phyloP scores from a whole-genome alignment of 2,113 vertebrate genomes.

The Gasterosteus nipponicus region DNA sequence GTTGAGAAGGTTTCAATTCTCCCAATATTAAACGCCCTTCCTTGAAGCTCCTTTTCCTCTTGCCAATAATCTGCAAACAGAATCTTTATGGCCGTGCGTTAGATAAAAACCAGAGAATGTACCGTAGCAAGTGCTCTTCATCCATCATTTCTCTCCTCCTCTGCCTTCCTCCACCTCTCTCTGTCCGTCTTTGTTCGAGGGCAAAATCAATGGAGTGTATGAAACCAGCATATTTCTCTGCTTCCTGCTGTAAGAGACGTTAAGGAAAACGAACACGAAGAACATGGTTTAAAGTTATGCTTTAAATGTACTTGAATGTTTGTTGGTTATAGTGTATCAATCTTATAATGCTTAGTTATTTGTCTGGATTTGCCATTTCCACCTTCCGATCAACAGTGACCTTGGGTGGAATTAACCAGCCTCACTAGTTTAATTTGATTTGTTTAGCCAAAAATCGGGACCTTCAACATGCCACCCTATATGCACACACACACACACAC shows the following conservation, averaged over 20 bases:
- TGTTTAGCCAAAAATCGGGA: not conserved
- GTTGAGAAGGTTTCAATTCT: conserved; percentile 42
- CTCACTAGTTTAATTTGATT: not conserved
- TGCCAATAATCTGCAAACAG: conserved; percentile 30
- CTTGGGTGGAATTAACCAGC: not conserved
- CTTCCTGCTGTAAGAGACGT: conserved; percentile 56
- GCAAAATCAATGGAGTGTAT: conserved; percentile 75
- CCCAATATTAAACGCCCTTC: conserved; percentile 30
- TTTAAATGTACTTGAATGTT: conserved; percentile 21
- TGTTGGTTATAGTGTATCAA: not conserved
- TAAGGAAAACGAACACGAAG: conserved; percentile 42
- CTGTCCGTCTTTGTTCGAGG: conserved; percentile 72
- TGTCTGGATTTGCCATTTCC: not conserved
- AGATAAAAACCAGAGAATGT: conserved; percentile 54
- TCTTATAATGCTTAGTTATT: not conserved
- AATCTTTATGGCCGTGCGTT: conserved; percentile 14
- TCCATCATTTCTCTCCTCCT: conserved; percentile 53
- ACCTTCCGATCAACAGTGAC: not conserved
- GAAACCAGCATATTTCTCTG: conserved; percentile 75
- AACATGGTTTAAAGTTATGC: conserved; percentile 29
- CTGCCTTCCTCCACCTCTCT: conserved; percentile 58
- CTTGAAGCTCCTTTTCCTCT: conserved; percentile 12
- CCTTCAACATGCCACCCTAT: not conserved
- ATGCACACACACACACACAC: not conserved
- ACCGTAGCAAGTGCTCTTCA: conserved; percentile 47